Evolutionary conservation across 2,797 vertebrate genomes (phyloP).

Genomic region (Ataeniobius toweri): DNA sequence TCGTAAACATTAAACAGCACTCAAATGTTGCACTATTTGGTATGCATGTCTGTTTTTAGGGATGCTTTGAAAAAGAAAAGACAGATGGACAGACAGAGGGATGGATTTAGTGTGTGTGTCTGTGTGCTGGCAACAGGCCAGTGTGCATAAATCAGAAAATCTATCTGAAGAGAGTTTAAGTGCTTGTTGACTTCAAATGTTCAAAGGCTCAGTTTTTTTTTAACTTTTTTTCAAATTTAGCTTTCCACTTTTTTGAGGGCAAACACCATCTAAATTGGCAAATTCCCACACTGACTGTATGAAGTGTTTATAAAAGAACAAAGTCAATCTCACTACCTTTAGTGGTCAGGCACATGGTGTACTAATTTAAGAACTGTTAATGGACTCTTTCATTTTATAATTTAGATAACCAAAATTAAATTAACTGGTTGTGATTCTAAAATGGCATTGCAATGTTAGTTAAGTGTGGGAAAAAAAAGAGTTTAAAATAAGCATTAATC

Average conservation of each 20-base stretch:
- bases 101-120: constrained; percentile 12
- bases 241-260: not conserved
- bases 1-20: not conserved
- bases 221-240: not conserved
- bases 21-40: not conserved
- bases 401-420: not conserved
- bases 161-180: constrained; percentile 32
- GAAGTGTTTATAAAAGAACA: not conserved
- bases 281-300: not conserved
- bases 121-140: not conserved
- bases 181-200: constrained; percentile 45
- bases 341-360: not conserved
- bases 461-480: too few relatives aligned
- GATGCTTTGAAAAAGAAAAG: constrained; percentile 14
- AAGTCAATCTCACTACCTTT: not conserved
- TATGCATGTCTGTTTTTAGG: not conserved
- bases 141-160: constrained; percentile 29
- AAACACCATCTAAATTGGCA: not conserved
- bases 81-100: constrained; percentile 22
- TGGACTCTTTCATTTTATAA: not conserved
- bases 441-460: not conserved
- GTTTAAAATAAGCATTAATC: too few relatives aligned
- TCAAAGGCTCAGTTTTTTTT: not conserved
- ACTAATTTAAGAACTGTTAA: not conserved
- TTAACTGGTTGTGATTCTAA: not conserved